Base-by-base conservation (phyloP, 2,797 vertebrate genomes). In the Synanceia verrucosa region DNA sequence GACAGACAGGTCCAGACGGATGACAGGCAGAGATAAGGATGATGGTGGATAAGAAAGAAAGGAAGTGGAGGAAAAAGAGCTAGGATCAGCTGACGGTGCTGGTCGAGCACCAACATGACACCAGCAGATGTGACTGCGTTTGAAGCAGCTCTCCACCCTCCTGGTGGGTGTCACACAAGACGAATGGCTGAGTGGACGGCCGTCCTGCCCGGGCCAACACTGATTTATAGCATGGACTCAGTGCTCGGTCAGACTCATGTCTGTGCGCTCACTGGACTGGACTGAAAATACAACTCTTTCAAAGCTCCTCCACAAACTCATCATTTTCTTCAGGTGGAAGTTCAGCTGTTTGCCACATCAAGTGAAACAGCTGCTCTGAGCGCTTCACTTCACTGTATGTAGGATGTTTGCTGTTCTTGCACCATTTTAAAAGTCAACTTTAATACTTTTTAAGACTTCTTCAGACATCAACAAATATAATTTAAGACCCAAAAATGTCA, bases 61-160 rank as follows among this genome's bases (percentile, higher is more conserved):
- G 34, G 63, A 70, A 65, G 64, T 18, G 44, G 65, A 79, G 21
- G 34, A 58, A 44, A 69, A 73, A 47, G 65, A 44, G 63, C 39
- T 72, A 19, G 41, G 67, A 74, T 73, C 28, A 69, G 65, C 43
- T 70, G 65, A 64, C 34, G 12, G 39, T 41, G 57, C 28, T 46
- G 73, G 74, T 80, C 71, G 82, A 74, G 69, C 73, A 63, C 50
- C 46, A 6, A 73, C 67, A 63, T 72, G 78, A 81, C 65, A 70
- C 46, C 53, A 66, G 72, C 83, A 82, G 81, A 85, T 79, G 79
- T 82, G 78, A 58, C 1, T n/a, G 46, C 11, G 26, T 79, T 59
- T 79, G 73, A 71, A 82, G 62, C 60, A n/a, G 63, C 65, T 43
- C 5, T 36, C 55, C 53, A 44, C 33, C 59, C 33, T 64, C 68